A percentile compares a stretch with the other conserved stretches of the same genome.
Conservation (phyloP, 2,113 vertebrate genomes). For the Piaya cayana region DNA sequence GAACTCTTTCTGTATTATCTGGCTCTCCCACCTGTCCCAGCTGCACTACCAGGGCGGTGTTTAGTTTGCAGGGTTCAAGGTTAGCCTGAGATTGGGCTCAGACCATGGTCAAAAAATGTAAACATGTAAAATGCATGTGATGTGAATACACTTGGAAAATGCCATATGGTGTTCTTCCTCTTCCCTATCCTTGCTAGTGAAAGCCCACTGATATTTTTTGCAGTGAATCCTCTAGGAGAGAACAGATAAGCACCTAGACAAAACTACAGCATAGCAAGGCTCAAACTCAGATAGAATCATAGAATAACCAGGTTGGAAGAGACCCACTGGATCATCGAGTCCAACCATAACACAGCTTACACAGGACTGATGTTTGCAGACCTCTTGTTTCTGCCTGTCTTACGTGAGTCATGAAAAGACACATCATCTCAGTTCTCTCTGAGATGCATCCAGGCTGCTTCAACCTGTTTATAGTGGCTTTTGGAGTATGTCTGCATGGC, state of each 20-base stretch:
- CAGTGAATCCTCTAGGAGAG: background rate
- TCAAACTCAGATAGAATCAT: background rate
- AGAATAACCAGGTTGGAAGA: too few species aligned
- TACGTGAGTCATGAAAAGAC: background rate
- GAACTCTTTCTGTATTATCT: background rate
- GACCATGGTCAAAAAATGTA: conserved; percentile 20
- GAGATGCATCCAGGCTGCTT: background rate
- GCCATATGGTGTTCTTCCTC: background rate
- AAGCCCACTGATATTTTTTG: background rate
- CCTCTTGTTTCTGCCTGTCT: background rate
- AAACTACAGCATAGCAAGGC: background rate
- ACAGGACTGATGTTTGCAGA: background rate
- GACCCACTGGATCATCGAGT: too few species aligned
- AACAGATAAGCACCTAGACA: background rate
- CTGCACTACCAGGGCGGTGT: background rate
- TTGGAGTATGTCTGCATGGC: background rate
- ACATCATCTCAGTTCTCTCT: background rate
- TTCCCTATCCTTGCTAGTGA: background rate
- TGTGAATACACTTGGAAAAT: background rate
- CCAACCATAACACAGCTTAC: too few species aligned
- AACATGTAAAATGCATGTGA: background rate
- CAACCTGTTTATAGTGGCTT: background rate
- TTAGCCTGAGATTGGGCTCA: conserved; percentile 3
- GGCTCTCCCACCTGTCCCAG: conserved; percentile 24
- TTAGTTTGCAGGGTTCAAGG: conserved; percentile 42